phyloP scores from a whole-genome alignment of 2,113 vertebrate genomes.

The Pygoscelis adeliae region DNA sequence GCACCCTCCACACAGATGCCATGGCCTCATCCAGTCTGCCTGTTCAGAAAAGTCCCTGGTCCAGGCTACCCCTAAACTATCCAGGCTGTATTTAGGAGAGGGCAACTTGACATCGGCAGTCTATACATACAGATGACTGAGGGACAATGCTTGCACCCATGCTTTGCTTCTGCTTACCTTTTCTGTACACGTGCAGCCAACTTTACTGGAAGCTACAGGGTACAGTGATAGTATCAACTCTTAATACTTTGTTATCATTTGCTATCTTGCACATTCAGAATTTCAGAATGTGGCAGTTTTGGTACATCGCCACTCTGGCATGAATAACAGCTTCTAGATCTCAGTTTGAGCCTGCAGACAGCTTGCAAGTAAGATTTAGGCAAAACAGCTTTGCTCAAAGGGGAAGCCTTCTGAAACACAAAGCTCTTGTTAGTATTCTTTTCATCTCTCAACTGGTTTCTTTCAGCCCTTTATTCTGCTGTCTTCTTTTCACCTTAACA shows the following conservation, averaged over 20 bases:
- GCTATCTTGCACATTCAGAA: neutral
- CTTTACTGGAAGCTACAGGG: neutral
- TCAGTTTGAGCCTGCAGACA: neutral
- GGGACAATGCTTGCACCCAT: neutral
- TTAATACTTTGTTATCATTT: neutral
- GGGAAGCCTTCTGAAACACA: neutral
- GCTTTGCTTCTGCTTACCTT: neutral
- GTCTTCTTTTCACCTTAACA: neutral
- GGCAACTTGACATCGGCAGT: neutral
- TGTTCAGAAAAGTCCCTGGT: neutral
- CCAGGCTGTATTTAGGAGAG: neutral
- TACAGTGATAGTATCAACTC: neutral
- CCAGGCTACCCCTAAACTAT: neutral
- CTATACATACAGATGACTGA: fast-evolving
- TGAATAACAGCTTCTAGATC: neutral
- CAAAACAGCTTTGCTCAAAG: neutral
- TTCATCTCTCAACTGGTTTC: neutral
- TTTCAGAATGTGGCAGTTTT: neutral
- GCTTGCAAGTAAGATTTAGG: neutral
- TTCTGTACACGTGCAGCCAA: neutral
- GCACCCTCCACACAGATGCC: neutral
- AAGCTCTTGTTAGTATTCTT: neutral
- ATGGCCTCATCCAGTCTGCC: neutral
- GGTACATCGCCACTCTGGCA: neutral
- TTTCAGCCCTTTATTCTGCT: neutral